A percentile compares a stretch with the other conserved stretches of the same genome.
phyloP scores from a whole-genome alignment of 1,140 invertebrate genomes.

The Zaprionus camerounensis region DNA sequence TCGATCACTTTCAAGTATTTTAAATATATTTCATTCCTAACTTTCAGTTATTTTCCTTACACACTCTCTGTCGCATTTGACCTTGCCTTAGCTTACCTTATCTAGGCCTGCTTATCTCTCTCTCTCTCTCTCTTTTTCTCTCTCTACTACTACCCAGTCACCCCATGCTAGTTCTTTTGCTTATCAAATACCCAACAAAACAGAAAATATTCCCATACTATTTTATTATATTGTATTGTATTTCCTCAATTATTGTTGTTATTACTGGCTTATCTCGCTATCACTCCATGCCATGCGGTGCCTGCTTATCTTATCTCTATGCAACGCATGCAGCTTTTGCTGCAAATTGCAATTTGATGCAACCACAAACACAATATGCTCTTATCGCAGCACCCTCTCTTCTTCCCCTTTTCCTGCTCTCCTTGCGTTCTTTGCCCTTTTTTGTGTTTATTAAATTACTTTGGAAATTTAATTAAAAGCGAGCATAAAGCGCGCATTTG shows the following conservation, averaged over 20 bases:
- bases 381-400: neutral
- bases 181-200: neutral
- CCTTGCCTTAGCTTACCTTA: neutral
- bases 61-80: neutral
- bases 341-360: neutral
- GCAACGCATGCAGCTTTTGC: neutral
- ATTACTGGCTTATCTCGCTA: neutral
- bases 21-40: neutral
- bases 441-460: conserved; percentile 27
- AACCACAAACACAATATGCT: neutral
- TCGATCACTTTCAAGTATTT: neutral
- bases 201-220: neutral
- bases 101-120: neutral
- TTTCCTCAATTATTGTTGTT: conserved; percentile 16
- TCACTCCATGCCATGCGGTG: neutral
- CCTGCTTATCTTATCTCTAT: neutral
- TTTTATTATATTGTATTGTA: neutral
- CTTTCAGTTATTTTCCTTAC: neutral
- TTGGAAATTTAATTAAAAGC: conserved; percentile 50
- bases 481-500: conserved; percentile 24
- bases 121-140: neutral
- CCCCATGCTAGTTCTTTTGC: neutral
- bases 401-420: neutral
- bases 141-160: too few species aligned
- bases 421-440: neutral